phyloP scores from a whole-genome alignment of 2,888 invertebrate species.

The Drosophila yooni region DNA sequence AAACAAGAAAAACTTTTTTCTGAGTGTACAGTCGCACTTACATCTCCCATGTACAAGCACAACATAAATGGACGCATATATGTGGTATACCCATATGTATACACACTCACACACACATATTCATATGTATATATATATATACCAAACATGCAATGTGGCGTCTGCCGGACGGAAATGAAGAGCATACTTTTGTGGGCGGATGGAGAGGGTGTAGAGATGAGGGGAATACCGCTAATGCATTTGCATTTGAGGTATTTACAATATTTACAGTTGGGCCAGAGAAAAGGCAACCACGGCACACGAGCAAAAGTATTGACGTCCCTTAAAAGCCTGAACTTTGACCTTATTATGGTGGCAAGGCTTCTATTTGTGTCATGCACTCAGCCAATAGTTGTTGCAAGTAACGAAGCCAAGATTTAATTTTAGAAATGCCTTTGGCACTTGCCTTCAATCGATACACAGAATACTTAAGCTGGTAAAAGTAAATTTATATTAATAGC shows the following conservation, averaged over 20 bases:
- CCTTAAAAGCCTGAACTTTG: conserved; percentile 52
- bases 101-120: background rate
- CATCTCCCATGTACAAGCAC: conserved; percentile 1
- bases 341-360: conserved; percentile 33
- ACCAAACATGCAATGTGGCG: conserved; percentile 10
- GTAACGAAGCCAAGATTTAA: conserved; percentile 11
- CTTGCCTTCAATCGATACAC: background rate
- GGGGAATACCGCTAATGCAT: conserved; percentile 59
- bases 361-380: background rate
- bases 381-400: conserved; percentile 13
- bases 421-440: conserved; percentile 1
- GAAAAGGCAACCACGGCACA: conserved; percentile 24
- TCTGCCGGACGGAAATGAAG: conserved; percentile 31
- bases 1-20: background rate
- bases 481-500: background rate
- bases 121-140: conserved; percentile 4
- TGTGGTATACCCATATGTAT: conserved; percentile 3
- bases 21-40: conserved; percentile 27
- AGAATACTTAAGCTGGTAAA: background rate
- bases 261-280: conserved; percentile 46
- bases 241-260: conserved; percentile 67
- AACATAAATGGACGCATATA: conserved; percentile 2
- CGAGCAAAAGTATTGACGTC: conserved; percentile 29
- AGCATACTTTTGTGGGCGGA: conserved; percentile 58
- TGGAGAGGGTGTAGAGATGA: background rate